Base-by-base conservation (phyloP, 2,888 invertebrate species). In the Melinopterus prodromus region DNA sequence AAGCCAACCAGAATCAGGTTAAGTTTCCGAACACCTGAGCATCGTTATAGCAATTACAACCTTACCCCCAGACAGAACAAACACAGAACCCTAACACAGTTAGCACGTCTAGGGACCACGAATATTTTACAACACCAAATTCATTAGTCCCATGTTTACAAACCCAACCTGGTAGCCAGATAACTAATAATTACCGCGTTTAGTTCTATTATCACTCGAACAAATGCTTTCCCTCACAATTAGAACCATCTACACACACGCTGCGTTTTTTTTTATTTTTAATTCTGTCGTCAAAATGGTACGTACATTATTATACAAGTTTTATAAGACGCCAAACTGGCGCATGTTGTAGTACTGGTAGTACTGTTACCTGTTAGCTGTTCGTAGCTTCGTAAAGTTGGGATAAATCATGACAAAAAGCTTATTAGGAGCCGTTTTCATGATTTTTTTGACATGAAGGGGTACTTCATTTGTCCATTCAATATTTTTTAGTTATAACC, bases 21-120 rank as follows among this genome's bases (percentile, higher is more conserved):
- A 53, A 53, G 9, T 53, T 53, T 4, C 12, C 53, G 53, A 53
- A 53, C 53, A 53, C 53, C 53, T 53, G 53, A 53, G 53, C 53
- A 53, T 53, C 53, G 53, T 72, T 36, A 72, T 72, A 72, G n/a
- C 16, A 72, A 16, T 72, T 36, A 36, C 72, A n/a, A 72, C 36
- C 16, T 16, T 16, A 16, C 72, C 72, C 53, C 72, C 35, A n/a
- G 72, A 53, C 53, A 53, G 53, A 53, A 6, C 53, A 53, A 53
- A 53, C 53, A 53, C 1, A 53, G 53, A 53, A 12, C 53, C 53
- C 5, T 53, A 53, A 53, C 53, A 53, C 53, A 4, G 53, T 53
- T 53, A 53, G 53, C 53, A 53, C 53, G 53, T 53, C 53, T 53
- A 12, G 3, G 9, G 5, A 53, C 53, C 53, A 53, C 53, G 53